Percentiles rank a stretch among this genome's conserved stretches.
phyloP scores from a whole-genome alignment of 2,797 vertebrate genomes.

The Chrysolophus pictus region DNA sequence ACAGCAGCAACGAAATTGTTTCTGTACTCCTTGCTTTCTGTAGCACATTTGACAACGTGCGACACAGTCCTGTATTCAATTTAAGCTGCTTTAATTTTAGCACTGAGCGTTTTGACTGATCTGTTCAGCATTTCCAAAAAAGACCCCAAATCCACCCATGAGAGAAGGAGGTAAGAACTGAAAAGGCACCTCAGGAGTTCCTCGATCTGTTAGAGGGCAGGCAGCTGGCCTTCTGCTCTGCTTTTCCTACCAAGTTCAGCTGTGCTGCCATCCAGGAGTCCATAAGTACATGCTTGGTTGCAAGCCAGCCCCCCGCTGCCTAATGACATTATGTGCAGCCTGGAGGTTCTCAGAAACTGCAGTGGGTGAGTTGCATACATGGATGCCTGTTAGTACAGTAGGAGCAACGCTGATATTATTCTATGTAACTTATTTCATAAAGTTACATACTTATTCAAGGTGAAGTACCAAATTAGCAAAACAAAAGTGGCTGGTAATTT shows the following conservation, averaged over 20 bases:
- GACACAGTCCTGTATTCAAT: slow-evolving; percentile 11
- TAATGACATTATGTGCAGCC: slow-evolving; percentile 44
- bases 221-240: background rate
- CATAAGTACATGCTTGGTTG: slow-evolving; percentile 29
- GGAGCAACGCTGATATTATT: slow-evolving; percentile 55
- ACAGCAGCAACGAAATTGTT: background rate
- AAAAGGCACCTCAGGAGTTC: background rate
- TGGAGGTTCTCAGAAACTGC: slow-evolving; percentile 27
- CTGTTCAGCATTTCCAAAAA: background rate
- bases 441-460: slow-evolving; percentile 56
- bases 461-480: slow-evolving; percentile 68
- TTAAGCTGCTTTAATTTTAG: slow-evolving; percentile 43
- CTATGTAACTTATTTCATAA: slow-evolving; percentile 51
- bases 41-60: background rate
- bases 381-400: slow-evolving; percentile 58
- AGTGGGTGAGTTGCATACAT: slow-evolving; percentile 51
- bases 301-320: slow-evolving; percentile 33
- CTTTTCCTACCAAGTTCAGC: background rate
- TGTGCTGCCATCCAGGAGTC: background rate
- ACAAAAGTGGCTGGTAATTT: slow-evolving; percentile 58
- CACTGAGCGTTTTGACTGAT: background rate
- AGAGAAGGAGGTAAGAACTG: background rate
- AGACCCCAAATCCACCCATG: background rate
- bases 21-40: background rate
- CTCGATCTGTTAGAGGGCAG: background rate